A percentile compares a stretch with the other conserved stretches of the same genome.
phyloP scores from a whole-genome alignment of 2,888 invertebrate genomes.

The Aelia acuminata region DNA sequence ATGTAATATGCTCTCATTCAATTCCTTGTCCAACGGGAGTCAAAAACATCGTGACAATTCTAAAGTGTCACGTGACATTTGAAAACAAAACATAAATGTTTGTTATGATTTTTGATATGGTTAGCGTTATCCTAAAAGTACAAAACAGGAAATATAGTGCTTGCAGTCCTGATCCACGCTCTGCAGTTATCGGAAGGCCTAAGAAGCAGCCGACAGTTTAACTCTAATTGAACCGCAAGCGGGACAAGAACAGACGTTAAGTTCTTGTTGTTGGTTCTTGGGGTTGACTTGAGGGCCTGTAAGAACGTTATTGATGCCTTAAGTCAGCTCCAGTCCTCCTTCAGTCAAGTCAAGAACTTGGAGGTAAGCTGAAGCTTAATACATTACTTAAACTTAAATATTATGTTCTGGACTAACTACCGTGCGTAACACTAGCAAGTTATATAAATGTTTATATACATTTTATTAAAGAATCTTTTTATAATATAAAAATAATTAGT shows the following conservation, averaged over 20 bases:
- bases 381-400: not conserved
- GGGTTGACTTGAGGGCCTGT: not conserved
- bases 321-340: not conserved
- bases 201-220: constrained; percentile 5
- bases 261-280: constrained; percentile 25
- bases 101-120: not conserved
- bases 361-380: not conserved
- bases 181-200: not conserved
- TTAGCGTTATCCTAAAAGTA: not conserved
- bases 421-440: not conserved
- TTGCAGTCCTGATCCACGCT: not conserved
- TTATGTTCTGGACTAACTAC: not conserved
- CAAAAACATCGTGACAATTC: too few species aligned
- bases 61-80: too few species aligned
- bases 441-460: too few species aligned
- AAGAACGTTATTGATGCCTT: constrained; percentile 16
- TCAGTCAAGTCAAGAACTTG: not conserved
- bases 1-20: too few species aligned
- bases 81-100: too few species aligned
- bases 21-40: too few species aligned
- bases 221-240: constrained; percentile 10
- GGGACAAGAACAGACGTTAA: not conserved
- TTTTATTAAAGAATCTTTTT: too few species aligned
- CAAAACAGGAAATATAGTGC: not conserved
- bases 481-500: too few species aligned